Evolutionary conservation across 30 jellyfish, hydroid and myxozoan species (phyloP), one percentile per base, ranked within the genome.

Genomic region (Aurelia sp.): DNA sequence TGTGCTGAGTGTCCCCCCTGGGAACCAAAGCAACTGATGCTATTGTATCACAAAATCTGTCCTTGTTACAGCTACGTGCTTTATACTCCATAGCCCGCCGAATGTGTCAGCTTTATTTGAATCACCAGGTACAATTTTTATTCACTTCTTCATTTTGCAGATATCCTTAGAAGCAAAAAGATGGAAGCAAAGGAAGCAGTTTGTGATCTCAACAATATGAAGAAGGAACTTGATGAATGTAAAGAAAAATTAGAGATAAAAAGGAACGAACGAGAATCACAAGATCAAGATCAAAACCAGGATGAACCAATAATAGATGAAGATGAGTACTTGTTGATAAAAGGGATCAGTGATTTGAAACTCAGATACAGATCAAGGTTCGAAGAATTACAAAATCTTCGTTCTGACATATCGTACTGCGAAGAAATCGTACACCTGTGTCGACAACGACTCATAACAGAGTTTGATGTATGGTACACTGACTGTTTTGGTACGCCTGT

Each of bases 401-500:
- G 97, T 19, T 77, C 97, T 4, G 98, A 92, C 62, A 66, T 82
- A 3, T 12, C 71, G 20, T 86, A 92, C 62, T 92, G 97, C 69
- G 97, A 92, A 62, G 77, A 87, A 13, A 62, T 92, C 27, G 92
- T 92, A 4, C 76, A 87, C 68, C 96, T 79, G 73, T 92, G 98
- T 73, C 92, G 98, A 3, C 92, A 87, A 31, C 73, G 95, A 62
- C 83, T 92, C 17, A 52, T 92, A 61, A 13, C 78, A n/a, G 98
- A 92, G 75, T 92, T 92, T 55, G 89, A 92, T 11, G 89, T 86
- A 4, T 92, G 98, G 98, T 92, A 86, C 73, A 62, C 90, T 23
- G 98, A 87, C 17, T 87, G 96, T 66, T 92, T 87, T 61, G 55
- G 55, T 44, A 78, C 86, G 69, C 82, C 90, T 20, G 58, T 62